Percentiles rank a stretch among this genome's conserved stretches.
phyloP scores from a whole-genome alignment of 2,113 vertebrate species.

The Equus przewalskii region DNA sequence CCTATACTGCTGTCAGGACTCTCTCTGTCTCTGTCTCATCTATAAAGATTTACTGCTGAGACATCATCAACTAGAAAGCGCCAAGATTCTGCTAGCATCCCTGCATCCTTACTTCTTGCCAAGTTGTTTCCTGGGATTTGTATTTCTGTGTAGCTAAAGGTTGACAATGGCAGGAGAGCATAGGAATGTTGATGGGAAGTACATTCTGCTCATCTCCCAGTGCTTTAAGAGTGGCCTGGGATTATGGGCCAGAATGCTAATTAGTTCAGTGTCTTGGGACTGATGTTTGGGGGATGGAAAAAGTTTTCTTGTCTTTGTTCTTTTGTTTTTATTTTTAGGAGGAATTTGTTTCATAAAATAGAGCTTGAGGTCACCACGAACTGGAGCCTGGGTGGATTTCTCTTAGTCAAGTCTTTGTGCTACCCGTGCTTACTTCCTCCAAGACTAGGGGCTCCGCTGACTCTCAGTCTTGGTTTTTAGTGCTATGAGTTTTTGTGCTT shows the following conservation, averaged over 20 bases:
- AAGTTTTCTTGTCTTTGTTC: neutral
- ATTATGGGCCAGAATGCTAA: neutral
- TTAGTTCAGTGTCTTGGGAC: neutral
- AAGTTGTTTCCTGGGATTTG: neutral
- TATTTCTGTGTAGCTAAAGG: neutral
- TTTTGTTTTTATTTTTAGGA: conserved; percentile 29
- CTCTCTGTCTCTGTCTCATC: neutral
- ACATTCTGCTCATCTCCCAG: accelerated
- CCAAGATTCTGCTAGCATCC: neutral
- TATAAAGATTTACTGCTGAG: neutral
- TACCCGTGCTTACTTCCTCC: neutral
- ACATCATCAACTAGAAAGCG: neutral
- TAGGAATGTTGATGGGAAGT: neutral
- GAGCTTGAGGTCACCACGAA: neutral
- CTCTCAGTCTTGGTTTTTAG: neutral
- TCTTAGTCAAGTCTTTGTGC: neutral
- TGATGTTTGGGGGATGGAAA: neutral
- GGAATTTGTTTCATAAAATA: neutral
- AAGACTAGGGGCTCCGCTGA: neutral
- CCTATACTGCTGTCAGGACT: too few species aligned
- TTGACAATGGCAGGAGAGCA: neutral
- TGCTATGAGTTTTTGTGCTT: neutral
- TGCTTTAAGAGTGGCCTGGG: neutral
- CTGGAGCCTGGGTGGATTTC: neutral
- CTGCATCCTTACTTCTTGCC: neutral